phyloP scores from a whole-genome alignment of 2,888 invertebrate genomes.

The Melangyna quadrimaculata region DNA sequence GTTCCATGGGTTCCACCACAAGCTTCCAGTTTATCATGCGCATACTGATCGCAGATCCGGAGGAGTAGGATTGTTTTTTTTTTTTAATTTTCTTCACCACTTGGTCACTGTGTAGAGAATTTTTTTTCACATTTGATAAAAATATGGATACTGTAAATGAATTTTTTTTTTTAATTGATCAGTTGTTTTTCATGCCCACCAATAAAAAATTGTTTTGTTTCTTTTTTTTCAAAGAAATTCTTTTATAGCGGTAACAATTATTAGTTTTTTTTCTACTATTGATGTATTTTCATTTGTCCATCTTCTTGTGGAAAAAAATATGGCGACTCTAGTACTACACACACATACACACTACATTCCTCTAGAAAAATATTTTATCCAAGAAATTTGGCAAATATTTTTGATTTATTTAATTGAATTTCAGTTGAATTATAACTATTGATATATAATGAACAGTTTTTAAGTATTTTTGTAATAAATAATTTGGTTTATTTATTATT shows the following conservation, averaged over 20 bases:
- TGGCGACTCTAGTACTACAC: not conserved
- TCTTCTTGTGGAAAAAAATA: not conserved
- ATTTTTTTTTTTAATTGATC: not conserved
- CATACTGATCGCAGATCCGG: slow-evolving; percentile 22
- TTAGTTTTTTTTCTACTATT: not conserved
- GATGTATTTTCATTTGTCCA: not conserved
- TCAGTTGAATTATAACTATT: not conserved
- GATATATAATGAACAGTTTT: not conserved
- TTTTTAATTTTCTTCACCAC: not conserved
- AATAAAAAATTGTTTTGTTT: not conserved
- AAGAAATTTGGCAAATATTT: not conserved
- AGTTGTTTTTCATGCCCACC: not conserved
- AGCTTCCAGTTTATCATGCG: slow-evolving; percentile 57
- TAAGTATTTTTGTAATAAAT: slow-evolving; percentile 12
- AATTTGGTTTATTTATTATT: slow-evolving; percentile 12
- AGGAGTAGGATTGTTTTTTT: slow-evolving; percentile 10
- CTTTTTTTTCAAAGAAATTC: not conserved
- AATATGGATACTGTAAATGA: not conserved
- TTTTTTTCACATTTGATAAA: not conserved
- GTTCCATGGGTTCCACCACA: slow-evolving; percentile 27
- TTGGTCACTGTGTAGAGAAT: slow-evolving; percentile 13
- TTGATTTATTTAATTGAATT: not conserved
- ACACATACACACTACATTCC: slow-evolving; percentile 6
- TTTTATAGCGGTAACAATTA: not conserved
- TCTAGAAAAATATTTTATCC: slow-evolving; percentile 5